Conservation (phyloP, 2,113 vertebrate genomes). For the Lagopus muta region DNA sequence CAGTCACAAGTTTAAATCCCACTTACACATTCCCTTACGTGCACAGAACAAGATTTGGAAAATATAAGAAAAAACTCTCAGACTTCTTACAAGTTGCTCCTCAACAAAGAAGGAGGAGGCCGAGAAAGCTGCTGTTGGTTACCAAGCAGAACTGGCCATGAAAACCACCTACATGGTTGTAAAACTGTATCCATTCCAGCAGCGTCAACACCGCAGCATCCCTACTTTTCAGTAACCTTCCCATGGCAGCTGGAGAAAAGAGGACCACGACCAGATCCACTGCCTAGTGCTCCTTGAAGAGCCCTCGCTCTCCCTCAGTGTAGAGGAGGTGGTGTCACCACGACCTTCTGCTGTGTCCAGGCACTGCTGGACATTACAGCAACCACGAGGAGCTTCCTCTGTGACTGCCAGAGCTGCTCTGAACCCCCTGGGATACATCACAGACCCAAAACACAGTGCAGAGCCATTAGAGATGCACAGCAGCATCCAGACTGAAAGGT, state of each 20-base stretch:
- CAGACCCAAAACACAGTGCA: not conserved
- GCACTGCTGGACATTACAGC: not conserved
- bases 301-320: fast-evolving
- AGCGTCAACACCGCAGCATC: not conserved
- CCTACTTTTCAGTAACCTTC: not conserved
- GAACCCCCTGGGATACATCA: not conserved
- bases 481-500: not conserved
- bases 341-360: not conserved
- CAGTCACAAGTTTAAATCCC: not conserved
- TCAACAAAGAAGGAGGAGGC: not conserved
- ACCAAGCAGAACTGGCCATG: fast-evolving
- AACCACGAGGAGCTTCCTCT: fast-evolving
- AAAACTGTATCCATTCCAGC: not conserved
- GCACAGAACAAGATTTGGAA: not conserved
- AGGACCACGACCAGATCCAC: not conserved
- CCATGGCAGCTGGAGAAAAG: fast-evolving
- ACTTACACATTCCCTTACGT: not conserved
- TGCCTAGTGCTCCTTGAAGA: not conserved
- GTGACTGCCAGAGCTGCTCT: not conserved
- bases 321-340: not conserved
- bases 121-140: not conserved
- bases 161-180: not conserved
- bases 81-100: not conserved
- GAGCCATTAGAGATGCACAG: not conserved
- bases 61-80: not conserved